Evolutionary conservation across 2,113 vertebrate genomes (phyloP).

Genomic region (Petaurus breviceps): DNA sequence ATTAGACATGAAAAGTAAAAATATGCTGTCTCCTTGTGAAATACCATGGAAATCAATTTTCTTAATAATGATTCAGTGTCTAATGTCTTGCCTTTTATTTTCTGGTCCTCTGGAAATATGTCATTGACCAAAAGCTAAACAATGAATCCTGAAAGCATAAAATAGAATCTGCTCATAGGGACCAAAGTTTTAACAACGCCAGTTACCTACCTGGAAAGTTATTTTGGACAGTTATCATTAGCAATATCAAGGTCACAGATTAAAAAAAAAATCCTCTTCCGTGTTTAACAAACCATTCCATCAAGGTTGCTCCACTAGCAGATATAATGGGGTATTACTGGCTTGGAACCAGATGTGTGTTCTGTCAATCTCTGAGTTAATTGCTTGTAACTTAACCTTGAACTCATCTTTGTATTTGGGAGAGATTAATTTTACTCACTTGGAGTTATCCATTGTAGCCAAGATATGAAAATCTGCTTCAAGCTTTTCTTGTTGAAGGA

Average conservation of each 20-base stretch:
- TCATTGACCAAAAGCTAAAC: neutral
- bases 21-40: neutral
- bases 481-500: neutral
- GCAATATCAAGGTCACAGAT: neutral
- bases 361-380: neutral
- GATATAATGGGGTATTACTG: neutral
- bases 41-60: no score
- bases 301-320: neutral
- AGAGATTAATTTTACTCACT: neutral
- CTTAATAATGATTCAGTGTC: neutral
- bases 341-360: neutral
- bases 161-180: neutral
- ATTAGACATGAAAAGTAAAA: conserved; percentile 50
- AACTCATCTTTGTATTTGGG: conserved; percentile 29
- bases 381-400: neutral
- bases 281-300: neutral
- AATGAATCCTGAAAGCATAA: neutral
- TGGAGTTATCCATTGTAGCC: neutral
- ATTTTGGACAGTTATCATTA: neutral
- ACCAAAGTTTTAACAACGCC: conserved; percentile 10
- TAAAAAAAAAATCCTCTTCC: neutral
- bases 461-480: neutral
- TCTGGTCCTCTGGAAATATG: neutral
- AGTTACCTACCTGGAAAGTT: neutral
- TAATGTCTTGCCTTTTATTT: neutral